phyloP scores from a whole-genome alignment of 2,113 vertebrate species.

The Ancistrus triradiatus region DNA sequence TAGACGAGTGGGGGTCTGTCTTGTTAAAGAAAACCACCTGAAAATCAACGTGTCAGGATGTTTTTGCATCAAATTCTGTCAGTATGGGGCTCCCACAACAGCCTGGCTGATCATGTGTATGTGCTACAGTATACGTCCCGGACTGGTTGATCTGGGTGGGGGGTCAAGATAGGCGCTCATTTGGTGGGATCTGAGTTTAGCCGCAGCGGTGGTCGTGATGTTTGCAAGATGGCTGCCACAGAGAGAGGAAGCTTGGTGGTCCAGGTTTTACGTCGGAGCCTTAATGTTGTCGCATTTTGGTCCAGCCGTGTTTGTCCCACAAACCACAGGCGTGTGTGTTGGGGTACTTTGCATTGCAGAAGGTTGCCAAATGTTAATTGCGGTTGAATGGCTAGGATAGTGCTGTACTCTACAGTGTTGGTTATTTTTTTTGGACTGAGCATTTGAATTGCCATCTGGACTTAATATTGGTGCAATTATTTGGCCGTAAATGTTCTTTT shows the following conservation, averaged over 20 bases:
- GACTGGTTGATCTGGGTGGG: slow-evolving; percentile 32
- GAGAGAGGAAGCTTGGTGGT: slow-evolving; percentile 30
- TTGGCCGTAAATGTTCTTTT: too few relatives aligned
- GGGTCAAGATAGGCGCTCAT: not conserved
- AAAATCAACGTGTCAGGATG: slow-evolving; percentile 15
- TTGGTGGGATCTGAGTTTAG: slow-evolving; percentile 27
- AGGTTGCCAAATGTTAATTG: slow-evolving; percentile 18
- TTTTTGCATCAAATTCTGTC: not conserved
- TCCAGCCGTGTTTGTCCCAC: slow-evolving; percentile 7
- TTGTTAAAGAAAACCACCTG: slow-evolving; percentile 16
- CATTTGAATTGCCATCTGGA: too few relatives aligned
- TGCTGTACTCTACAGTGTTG: too few relatives aligned
- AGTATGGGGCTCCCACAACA: not conserved
- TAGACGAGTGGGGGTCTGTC: slow-evolving; percentile 8
- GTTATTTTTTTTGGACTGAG: too few relatives aligned
- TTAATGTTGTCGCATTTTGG: slow-evolving; percentile 11
- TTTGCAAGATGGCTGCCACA: slow-evolving; percentile 4
- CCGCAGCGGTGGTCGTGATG: slow-evolving; percentile 1
- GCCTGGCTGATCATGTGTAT: not conserved
- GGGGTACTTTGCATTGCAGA: not conserved
- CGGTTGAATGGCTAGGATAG: not conserved
- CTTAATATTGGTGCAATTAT: too few relatives aligned
- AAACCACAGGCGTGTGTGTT: slow-evolving; percentile 9
- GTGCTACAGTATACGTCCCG: not conserved
- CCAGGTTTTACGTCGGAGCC: slow-evolving; percentile 35